Percentiles rank a stretch among this genome's conserved stretches.
Evolutionary conservation across 2,797 vertebrate species (phyloP).

Genomic region (Eutrigla gurnardus): DNA sequence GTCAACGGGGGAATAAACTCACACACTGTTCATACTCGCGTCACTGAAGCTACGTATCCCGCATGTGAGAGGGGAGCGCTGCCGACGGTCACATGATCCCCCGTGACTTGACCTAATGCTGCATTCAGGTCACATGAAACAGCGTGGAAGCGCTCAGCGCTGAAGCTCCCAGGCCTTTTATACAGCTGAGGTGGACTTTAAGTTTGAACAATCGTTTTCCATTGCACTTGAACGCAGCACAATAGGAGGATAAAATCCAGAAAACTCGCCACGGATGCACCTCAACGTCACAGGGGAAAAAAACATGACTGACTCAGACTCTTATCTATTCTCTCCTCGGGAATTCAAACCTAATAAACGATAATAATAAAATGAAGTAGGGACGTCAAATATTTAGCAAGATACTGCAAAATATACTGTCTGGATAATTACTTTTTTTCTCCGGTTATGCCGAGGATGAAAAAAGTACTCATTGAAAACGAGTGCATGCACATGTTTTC

Average conservation of each 20-base stretch:
- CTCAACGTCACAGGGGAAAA: too few relatives aligned
- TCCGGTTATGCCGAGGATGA: too few relatives aligned
- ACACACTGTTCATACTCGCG: constrained; percentile 28
- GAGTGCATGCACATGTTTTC: neutral
- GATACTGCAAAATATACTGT: too few relatives aligned
- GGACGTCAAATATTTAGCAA: too few relatives aligned
- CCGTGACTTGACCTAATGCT: constrained; percentile 43
- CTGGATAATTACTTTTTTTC: too few relatives aligned
- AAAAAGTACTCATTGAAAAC: too few relatives aligned
- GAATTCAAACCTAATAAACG: too few relatives aligned
- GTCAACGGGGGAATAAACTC: constrained; percentile 35
- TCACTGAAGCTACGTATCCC: neutral
- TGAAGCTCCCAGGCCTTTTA: neutral
- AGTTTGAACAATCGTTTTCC: neutral
- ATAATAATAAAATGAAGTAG: too few relatives aligned
- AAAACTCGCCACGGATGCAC: too few relatives aligned
- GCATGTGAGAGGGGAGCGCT: neutral
- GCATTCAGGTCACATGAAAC: constrained; percentile 27
- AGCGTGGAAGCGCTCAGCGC: neutral
- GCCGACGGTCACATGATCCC: constrained; percentile 52
- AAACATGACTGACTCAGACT: too few relatives aligned
- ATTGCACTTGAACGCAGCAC: neutral
- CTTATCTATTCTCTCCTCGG: too few relatives aligned
- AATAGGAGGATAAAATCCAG: neutral
- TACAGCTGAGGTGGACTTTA: neutral